Percentiles rank a stretch among this genome's conserved stretches.
phyloP scores from a whole-genome alignment of 2,113 vertebrate genomes.

The Egretta garzetta region DNA sequence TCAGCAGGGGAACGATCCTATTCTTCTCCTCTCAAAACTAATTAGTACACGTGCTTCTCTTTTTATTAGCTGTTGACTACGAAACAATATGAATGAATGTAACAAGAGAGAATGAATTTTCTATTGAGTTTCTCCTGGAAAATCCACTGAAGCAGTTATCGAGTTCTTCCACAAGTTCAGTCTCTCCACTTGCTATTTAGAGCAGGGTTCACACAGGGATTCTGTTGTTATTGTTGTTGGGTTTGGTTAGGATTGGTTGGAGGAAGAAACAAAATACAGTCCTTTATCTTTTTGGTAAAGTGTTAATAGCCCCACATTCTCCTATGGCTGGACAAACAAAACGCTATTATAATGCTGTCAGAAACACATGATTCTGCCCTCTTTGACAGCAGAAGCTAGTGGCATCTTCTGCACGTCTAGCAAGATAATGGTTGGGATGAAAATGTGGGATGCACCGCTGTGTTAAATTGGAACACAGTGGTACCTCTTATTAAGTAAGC shows the following conservation, averaged over 20 bases:
- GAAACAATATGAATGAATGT: neutral
- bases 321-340: neutral
- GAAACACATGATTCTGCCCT: neutral
- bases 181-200: neutral
- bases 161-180: neutral
- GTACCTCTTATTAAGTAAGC: neutral
- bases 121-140: neutral
- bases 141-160: neutral
- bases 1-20: conserved; percentile 46
- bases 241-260: neutral
- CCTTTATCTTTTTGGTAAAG: neutral
- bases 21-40: conserved; percentile 68
- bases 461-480: neutral
- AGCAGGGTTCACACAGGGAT: neutral
- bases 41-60: conserved; percentile 54
- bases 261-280: neutral
- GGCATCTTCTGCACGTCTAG: neutral
- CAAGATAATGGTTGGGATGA: neutral
- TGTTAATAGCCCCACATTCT: neutral
- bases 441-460: neutral
- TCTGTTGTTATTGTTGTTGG: neutral
- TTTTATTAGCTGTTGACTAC: neutral
- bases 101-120: neutral
- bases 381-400: neutral
- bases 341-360: neutral